Conservation (phyloP, 1,140 invertebrate species). For the Orius insidiosus region DNA sequence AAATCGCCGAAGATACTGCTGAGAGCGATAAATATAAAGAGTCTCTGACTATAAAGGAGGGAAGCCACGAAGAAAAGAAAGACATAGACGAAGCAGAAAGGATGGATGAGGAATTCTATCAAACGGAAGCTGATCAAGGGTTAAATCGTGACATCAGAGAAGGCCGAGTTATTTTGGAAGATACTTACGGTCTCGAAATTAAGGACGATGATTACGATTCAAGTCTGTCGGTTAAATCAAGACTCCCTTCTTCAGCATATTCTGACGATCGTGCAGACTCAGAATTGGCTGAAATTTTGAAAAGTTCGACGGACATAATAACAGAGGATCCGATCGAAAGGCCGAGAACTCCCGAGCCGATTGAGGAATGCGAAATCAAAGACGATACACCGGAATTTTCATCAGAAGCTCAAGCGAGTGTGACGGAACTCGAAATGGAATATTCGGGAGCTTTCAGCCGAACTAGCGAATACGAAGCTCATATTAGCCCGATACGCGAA, state of each 20-base stretch:
- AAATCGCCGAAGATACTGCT: conserved; percentile 21
- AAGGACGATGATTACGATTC: conserved; percentile 17
- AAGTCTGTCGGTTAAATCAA: conserved; percentile 24
- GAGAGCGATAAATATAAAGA: conserved; percentile 26
- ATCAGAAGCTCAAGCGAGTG: conserved; percentile 22
- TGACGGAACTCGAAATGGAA: conserved; percentile 22
- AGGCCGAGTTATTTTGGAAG: conserved; percentile 19
- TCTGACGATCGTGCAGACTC: conserved; percentile 28
- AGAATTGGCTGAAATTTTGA: conserved; percentile 26
- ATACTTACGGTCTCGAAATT: conserved; percentile 19
- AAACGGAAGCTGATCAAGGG: conserved; percentile 28
- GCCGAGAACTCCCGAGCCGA: conserved; percentile 32
- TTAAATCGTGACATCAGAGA: conserved; percentile 25
- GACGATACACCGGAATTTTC: conserved; percentile 25
- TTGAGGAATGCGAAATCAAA: conserved; percentile 25
- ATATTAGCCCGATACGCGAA: conserved; percentile 22
- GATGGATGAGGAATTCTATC: conserved; percentile 24
- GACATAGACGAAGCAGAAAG: conserved; percentile 27
- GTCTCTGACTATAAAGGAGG: conserved; percentile 28
- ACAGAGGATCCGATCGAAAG: conserved; percentile 31
- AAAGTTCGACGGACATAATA: conserved; percentile 24
- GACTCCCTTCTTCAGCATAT: conserved; percentile 24
- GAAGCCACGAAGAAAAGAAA: conserved; percentile 27
- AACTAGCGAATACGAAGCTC: conserved; percentile 20
- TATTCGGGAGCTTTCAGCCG: conserved; percentile 21